Conservation (phyloP, 2,113 vertebrate species). For the Seriola rivoliana region DNA sequence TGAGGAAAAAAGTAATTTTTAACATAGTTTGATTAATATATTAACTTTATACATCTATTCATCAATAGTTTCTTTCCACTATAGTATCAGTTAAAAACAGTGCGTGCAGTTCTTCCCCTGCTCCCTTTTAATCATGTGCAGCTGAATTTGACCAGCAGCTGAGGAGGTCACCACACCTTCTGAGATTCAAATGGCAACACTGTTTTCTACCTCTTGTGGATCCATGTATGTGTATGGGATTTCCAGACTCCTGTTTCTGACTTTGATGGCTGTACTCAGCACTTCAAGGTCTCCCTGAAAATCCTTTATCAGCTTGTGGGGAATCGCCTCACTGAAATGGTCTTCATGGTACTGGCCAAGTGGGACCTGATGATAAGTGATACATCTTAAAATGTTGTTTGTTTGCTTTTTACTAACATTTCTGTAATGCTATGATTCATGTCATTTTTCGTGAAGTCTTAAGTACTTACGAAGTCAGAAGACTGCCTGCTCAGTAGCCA, state of each 20-base stretch:
- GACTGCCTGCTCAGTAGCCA: slow-evolving; percentile 73
- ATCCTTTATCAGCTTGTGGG: slow-evolving; percentile 13
- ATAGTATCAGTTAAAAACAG: neutral
- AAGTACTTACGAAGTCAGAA: slow-evolving; percentile 67
- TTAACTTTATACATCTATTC: no score
- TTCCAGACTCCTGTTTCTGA: slow-evolving; percentile 49
- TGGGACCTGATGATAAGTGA: slow-evolving; percentile 46
- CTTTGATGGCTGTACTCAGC: slow-evolving; percentile 46
- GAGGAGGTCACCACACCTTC: neutral
- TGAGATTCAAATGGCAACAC: slow-evolving; percentile 61
- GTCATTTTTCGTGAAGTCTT: neutral
- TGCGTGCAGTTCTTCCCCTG: neutral
- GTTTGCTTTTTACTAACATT: neutral
- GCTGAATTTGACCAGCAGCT: neutral
- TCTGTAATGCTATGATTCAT: neutral
- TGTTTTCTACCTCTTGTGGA: slow-evolving; percentile 62
- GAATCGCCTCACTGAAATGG: slow-evolving; percentile 57
- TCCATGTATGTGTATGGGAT: slow-evolving; percentile 71
- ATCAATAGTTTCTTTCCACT: neutral
- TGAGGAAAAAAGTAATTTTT: no score
- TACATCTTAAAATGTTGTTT: neutral
- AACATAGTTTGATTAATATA: no score
- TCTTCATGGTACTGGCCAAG: slow-evolving; percentile 54
- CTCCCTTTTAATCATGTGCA: neutral
- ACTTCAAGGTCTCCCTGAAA: slow-evolving; percentile 58